Conservation (phyloP, 2,797 vertebrate genomes). For the Siniperca obscura region DNA sequence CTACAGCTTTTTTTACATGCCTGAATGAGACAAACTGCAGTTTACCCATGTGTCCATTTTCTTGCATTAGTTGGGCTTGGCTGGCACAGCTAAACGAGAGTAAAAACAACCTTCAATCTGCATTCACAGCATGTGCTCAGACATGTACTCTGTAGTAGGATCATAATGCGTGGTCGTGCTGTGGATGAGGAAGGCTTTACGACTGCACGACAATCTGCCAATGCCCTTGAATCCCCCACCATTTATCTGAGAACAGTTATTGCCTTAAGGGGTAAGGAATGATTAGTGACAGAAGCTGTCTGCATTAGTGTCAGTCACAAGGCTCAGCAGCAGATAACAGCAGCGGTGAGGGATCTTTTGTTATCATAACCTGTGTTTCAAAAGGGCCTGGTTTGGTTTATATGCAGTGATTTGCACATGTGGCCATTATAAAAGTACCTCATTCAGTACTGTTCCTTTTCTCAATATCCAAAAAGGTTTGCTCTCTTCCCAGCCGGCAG, state of each 20-base stretch:
- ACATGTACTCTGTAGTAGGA: not conserved
- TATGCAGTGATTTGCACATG: not conserved
- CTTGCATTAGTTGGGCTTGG: not conserved
- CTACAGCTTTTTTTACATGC: not conserved
- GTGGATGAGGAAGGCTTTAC: not conserved
- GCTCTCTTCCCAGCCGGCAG: not conserved
- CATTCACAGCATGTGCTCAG: not conserved
- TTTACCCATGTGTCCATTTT: not conserved
- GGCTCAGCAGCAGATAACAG: slow-evolving; percentile 35
- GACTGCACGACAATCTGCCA: not conserved
- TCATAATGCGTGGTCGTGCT: not conserved
- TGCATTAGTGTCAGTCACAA: slow-evolving; percentile 51
- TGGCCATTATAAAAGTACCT: not conserved
- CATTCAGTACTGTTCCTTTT: not conserved
- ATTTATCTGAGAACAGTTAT: slow-evolving; percentile 32
- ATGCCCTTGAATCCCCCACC: slow-evolving; percentile 4
- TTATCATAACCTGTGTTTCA: slow-evolving; percentile 9
- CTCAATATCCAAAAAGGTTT: not conserved
- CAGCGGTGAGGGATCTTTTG: slow-evolving; percentile 10
- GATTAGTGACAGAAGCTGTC: slow-evolving; percentile 31
- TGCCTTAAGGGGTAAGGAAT: slow-evolving; percentile 27
- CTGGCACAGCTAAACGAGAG: not conserved
- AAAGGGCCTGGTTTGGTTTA: not conserved
- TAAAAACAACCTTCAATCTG: not conserved
- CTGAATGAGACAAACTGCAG: not conserved